Base-by-base conservation (phyloP, 1,140 invertebrate species). In the Heliothis virescens region DNA sequence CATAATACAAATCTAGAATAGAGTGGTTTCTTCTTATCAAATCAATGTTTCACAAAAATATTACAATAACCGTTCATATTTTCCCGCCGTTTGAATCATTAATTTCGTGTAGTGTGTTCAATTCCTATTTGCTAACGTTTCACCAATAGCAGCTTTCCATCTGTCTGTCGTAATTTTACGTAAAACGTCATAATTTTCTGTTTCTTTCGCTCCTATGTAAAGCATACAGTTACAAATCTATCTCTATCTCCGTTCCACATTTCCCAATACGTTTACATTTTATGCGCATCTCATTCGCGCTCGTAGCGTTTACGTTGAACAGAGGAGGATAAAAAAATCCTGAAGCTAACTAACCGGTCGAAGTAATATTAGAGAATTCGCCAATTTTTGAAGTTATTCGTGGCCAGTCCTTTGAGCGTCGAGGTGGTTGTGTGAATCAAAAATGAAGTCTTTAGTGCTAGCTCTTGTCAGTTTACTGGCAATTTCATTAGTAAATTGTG, bases 111-210 rank as follows among this genome's bases (percentile, higher is more conserved):
- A 89, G 90, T 94, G 92, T 95, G 94, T 94, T 93, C 87, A 85
- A 85, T 85, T 89, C 67, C 84, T 84, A 95, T 95, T 95, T 81
- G 94, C 72, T 84, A 84, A 76, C 62, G 47, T 79, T 1, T 80
- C 55, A 83, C 96, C 95, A 96, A 96, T 96, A 79, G 84, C 34
- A 86, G 73, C 77, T 79, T 92, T 96, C 95, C 96, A 96, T 96
- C 95, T 96, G 96, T 95, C 95, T 95, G 87, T 83, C 93, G 91
- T 91, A 94, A 87, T 89, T 84, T 87, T 81, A 90, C 87, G 91
- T 91, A 86, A 91, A 83, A 84, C 79, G 80, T 73, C 77, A 85
- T 53, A 50, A 81, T 82, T 21, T 81, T 76, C n/a, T 80, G 15
- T 88, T 88, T 85, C 86, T 83, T 62, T 94, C 79, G 69, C 78